Evolutionary conservation across 2,888 invertebrate species (phyloP).

Genomic region (Aspidiotus destructor): DNA sequence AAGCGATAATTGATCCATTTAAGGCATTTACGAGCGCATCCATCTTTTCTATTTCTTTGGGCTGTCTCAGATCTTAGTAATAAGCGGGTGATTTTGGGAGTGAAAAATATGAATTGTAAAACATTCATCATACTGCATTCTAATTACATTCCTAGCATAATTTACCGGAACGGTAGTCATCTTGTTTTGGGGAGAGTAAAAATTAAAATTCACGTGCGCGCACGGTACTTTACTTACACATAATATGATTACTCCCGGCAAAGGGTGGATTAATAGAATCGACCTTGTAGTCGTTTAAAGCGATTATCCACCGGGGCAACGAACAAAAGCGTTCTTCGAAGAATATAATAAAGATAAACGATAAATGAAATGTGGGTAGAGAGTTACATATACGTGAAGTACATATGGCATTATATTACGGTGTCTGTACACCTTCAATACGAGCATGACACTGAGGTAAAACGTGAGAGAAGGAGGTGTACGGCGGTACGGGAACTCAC

Average conservation of each 20-base stretch:
- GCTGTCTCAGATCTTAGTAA: too few species aligned
- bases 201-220: too few species aligned
- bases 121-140: too few species aligned
- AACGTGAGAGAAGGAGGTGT: conserved; percentile 18
- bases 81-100: too few species aligned
- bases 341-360: conserved; percentile 32
- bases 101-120: too few species aligned
- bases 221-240: too few species aligned
- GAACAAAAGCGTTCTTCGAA: conserved; percentile 27
- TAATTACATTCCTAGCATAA: too few species aligned
- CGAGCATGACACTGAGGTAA: conserved; percentile 19
- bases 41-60: too few species aligned
- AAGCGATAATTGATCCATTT: too few species aligned
- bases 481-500: background rate
- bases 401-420: background rate
- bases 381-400: conserved; percentile 8
- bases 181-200: too few species aligned
- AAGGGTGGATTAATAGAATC: conserved; percentile 31
- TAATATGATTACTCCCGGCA: background rate
- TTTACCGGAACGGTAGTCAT: too few species aligned
- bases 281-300: conserved; percentile 31
- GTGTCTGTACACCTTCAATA: conserved; percentile 12
- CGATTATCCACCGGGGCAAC: conserved; percentile 31
- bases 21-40: too few species aligned
- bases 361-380: conserved; percentile 32